phyloP scores from a whole-genome alignment of 2,797 vertebrate species.

The Chromobotia macracanthus region DNA sequence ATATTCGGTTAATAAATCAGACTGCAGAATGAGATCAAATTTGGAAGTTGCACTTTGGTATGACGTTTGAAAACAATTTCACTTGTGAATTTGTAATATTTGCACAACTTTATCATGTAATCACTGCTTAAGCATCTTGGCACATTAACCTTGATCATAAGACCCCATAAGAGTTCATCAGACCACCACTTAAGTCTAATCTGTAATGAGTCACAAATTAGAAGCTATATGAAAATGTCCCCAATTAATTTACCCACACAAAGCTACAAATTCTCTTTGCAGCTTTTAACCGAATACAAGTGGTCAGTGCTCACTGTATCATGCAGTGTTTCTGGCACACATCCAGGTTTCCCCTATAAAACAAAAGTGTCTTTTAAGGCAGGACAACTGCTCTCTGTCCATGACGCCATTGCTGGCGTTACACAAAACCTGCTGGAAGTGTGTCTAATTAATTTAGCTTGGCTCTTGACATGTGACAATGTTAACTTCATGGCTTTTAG shows the following conservation, averaged over 20 bases:
- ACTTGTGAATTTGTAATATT: conserved; percentile 52
- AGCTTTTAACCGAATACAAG: not conserved
- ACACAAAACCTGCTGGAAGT: conserved; percentile 23
- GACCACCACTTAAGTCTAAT: conserved; percentile 2
- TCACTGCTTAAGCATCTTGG: conserved; percentile 54
- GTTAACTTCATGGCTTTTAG: not conserved
- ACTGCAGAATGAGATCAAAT: too few relatives aligned
- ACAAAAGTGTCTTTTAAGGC: conserved; percentile 41
- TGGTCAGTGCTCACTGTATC: not conserved
- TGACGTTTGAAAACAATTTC: not conserved
- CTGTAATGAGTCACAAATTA: not conserved
- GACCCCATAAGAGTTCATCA: conserved; percentile 46
- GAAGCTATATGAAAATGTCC: not conserved
- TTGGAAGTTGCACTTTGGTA: too few relatives aligned
- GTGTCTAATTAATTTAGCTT: conserved; percentile 32
- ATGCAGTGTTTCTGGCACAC: conserved; percentile 22
- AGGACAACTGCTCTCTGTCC: conserved; percentile 32
- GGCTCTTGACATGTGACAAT: conserved; percentile 26
- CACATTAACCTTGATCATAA: conserved; percentile 60
- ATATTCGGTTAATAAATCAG: not conserved
- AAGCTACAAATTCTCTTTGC: not conserved
- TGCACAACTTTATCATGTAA: conserved; percentile 67
- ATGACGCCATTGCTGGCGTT: conserved; percentile 12
- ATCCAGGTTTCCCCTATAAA: conserved; percentile 25
- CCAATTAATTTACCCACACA: not conserved